Percentiles rank a stretch among this genome's conserved stretches.
Evolutionary conservation across 2,888 invertebrate genomes (phyloP).

Genomic region (Xestia xanthographa): DNA sequence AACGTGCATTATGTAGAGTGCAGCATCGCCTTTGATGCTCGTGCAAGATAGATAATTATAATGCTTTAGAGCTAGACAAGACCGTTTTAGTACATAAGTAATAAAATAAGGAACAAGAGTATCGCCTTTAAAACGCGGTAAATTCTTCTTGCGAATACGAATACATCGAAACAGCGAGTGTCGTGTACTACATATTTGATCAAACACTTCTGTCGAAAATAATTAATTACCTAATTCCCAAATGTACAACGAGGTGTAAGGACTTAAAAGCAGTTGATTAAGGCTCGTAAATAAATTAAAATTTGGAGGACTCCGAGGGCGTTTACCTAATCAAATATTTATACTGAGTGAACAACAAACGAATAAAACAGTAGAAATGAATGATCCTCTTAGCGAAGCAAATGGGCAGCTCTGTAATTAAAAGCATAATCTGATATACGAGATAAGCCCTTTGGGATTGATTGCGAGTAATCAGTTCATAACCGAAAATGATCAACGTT

Average conservation of each 20-base stretch:
- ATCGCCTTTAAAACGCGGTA: not conserved
- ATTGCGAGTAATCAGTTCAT: not conserved
- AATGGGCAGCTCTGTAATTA: slow-evolving; percentile 34
- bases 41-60: slow-evolving; percentile 1
- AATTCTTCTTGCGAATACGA: slow-evolving; percentile 7
- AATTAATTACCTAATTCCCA: slow-evolving; percentile 36
- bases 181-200: slow-evolving; percentile 32
- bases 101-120: slow-evolving; percentile 5
- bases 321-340: slow-evolving; percentile 62
- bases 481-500: not conserved
- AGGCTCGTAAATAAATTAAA: slow-evolving; percentile 64
- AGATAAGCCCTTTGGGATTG: slow-evolving; percentile 7
- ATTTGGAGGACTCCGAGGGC: slow-evolving; percentile 56
- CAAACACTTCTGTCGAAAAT: slow-evolving; percentile 3
- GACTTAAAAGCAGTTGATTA: slow-evolving; percentile 63
- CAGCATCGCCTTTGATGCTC: not conserved
- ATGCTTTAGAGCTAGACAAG: not conserved
- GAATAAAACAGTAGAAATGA: slow-evolving; percentile 36
- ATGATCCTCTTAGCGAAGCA: slow-evolving; percentile 9
- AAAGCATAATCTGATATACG: slow-evolving; percentile 27
- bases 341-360: slow-evolving; percentile 30
- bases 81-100: slow-evolving; percentile 16
- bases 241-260: slow-evolving; percentile 44
- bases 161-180: slow-evolving; percentile 24
- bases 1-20: slow-evolving; percentile 5